These are phyloP conservation scores for Peromyscus eremicus DNA, from an alignment of 2,797 vertebrate species.

Conservation along the genomic window DNA sequence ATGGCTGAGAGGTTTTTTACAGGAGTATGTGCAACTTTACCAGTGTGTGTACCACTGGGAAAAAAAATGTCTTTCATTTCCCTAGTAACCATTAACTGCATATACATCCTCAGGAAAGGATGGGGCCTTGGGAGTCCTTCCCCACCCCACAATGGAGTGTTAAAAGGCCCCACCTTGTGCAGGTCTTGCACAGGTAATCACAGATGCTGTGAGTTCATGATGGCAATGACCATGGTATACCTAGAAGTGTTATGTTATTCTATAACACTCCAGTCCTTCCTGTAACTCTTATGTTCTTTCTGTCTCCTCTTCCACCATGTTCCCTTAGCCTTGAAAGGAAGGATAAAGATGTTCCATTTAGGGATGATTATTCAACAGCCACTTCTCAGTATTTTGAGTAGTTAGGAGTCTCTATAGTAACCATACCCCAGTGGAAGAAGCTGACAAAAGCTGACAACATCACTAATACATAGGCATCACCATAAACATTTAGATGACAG, in stretches of 20 bases:
- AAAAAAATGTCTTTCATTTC: neutral
- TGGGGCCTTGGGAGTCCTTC: neutral
- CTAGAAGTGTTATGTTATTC: neutral
- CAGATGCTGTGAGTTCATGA: neutral
- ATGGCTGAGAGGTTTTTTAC: neutral
- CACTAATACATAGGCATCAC: neutral
- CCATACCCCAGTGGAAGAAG: no score
- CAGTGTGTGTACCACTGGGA: neutral
- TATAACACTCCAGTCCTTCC: neutral
- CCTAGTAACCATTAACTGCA: neutral
- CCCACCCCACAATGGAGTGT: neutral
- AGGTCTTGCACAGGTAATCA: neutral
- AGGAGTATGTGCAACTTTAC: neutral
- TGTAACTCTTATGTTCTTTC: neutral
- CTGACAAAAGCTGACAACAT: neutral
- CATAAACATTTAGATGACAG: neutral
- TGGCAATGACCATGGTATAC: neutral
- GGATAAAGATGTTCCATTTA: neutral
- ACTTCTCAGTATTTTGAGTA: neutral
- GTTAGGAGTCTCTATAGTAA: neutral
- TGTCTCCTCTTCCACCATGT: neutral
- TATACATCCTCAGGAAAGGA: neutral
- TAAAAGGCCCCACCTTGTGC: no score
- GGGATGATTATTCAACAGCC: neutral
- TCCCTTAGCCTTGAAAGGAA: neutral